Evolutionary conservation across 2,888 invertebrate species (phyloP).

Genomic region (Drosophila formosana): DNA sequence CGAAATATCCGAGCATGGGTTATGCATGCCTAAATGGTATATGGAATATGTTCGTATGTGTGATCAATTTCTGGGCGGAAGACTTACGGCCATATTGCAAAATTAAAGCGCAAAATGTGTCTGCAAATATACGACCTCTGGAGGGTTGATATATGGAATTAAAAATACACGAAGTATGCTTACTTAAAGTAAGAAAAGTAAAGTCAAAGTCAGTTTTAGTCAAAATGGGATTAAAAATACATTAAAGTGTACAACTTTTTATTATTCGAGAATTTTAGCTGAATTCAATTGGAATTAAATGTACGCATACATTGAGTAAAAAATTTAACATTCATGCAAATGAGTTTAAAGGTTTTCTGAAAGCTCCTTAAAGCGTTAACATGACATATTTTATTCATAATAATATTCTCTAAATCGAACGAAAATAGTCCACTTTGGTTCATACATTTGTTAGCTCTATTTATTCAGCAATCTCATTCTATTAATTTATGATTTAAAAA

Average conservation of each 20-base stretch:
- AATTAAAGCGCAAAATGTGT: conserved; percentile 41
- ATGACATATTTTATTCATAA: neutral
- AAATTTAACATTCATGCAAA: neutral
- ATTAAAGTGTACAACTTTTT: neutral
- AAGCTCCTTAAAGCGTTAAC: neutral
- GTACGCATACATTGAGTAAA: neutral
- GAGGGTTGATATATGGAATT: conserved; percentile 9
- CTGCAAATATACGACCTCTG: conserved; percentile 6
- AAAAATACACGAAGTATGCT: neutral
- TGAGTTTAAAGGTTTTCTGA: neutral
- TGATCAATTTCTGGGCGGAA: conserved; percentile 47
- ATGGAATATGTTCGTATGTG: conserved; percentile 3
- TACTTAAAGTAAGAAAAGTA: neutral
- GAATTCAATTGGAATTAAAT: too few species aligned
- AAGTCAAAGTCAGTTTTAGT: neutral
- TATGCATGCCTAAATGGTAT: conserved; percentile 17
- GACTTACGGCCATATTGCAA: conserved; percentile 46
- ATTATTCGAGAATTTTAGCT: neutral
- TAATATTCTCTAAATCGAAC: neutral
- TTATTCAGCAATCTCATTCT: conserved; percentile 14
- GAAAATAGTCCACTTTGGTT: neutral
- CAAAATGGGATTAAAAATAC: neutral
- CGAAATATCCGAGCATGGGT: conserved; percentile 49
- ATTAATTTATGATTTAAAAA: conserved; percentile 45
- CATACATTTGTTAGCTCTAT: neutral